A percentile compares a stretch with the other conserved stretches of the same genome.
Conservation (phyloP, 2,888 invertebrate species). For the Caenorhabditis auriculariae region DNA sequence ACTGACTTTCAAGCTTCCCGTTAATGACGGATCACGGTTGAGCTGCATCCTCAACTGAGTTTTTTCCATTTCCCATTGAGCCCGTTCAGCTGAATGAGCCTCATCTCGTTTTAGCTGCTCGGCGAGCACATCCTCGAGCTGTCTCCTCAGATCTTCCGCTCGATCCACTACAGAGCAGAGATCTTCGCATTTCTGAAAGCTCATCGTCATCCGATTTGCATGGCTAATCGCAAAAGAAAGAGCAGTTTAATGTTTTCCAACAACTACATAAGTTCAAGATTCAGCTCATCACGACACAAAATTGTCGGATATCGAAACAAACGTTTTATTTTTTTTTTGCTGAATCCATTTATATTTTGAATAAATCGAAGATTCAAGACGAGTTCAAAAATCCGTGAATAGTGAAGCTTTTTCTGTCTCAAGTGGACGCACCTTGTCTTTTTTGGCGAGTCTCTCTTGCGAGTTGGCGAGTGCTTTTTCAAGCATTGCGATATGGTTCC, state of each 20-base stretch:
- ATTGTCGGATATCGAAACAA: no score
- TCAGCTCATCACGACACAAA: no score
- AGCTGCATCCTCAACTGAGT: constrained; percentile 69
- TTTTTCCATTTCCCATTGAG: constrained; percentile 82
- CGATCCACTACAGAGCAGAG: constrained; percentile 14
- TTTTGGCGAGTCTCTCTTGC: constrained; percentile 78
- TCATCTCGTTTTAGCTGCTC: constrained; percentile 70
- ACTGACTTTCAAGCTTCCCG: constrained; percentile 35
- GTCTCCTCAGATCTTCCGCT: constrained; percentile 26
- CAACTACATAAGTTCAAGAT: no score
- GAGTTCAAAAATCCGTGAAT: no score
- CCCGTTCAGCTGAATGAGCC: constrained; percentile 72
- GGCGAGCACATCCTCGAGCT: constrained; percentile 30
- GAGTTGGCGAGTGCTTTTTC: constrained; percentile 88
- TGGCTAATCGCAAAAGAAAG: no score
- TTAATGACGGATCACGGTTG: constrained; percentile 35
- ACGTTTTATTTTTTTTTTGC: no score
- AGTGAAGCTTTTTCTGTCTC: background rate
- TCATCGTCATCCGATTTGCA: no score
- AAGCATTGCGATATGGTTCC: constrained; percentile 87
- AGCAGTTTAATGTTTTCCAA: no score
- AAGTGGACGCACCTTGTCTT: constrained; percentile 34
- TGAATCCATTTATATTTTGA: background rate
- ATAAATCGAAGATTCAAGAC: no score
- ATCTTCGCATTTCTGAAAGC: constrained; percentile 37